Evolutionary conservation across 1,140 invertebrate species (phyloP).

Genomic region (Procambarus virginalis): DNA sequence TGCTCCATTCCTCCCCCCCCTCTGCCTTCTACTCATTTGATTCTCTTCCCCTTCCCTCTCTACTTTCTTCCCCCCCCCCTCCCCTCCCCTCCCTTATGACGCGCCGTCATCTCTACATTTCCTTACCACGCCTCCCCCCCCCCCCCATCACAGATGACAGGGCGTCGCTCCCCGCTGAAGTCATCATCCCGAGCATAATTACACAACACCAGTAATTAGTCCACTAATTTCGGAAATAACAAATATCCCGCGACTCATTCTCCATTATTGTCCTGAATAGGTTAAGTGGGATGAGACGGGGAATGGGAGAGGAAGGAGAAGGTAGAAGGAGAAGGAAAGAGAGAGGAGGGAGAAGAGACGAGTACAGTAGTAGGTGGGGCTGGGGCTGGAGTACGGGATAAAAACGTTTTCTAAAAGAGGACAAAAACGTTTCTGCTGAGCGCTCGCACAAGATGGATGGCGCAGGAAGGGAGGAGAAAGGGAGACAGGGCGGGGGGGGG

Average conservation of each 20-base stretch:
- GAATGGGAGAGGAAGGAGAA: background rate
- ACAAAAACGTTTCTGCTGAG: slow-evolving; percentile 62
- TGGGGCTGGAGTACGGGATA: slow-evolving; percentile 9
- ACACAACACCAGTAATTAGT: slow-evolving; percentile 36
- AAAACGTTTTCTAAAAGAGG: slow-evolving; percentile 53
- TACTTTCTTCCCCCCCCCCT: background rate
- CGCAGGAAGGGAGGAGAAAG: slow-evolving; percentile 48
- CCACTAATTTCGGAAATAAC: slow-evolving; percentile 57
- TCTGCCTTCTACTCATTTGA: too few relatives aligned
- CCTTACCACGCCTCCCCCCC: too few relatives aligned
- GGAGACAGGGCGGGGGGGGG: background rate
- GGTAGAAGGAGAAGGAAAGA: background rate
- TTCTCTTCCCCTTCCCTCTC: background rate
- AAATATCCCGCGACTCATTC: slow-evolving; percentile 41
- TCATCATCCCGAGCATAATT: slow-evolving; percentile 23
- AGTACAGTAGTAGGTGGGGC: background rate
- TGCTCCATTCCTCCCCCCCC: background rate
- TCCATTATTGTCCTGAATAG: slow-evolving; percentile 42
- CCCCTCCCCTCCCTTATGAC: background rate
- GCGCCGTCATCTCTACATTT: too few relatives aligned
- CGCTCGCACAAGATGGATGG: slow-evolving; percentile 59
- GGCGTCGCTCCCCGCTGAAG: background rate
- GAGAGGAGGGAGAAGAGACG: background rate
- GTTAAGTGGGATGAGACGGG: background rate
- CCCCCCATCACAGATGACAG: too few relatives aligned